Evolutionary conservation across 2,797 vertebrate species (phyloP), one percentile per base, ranked within the genome.

Genomic region (Phalanger gymnotis): DNA sequence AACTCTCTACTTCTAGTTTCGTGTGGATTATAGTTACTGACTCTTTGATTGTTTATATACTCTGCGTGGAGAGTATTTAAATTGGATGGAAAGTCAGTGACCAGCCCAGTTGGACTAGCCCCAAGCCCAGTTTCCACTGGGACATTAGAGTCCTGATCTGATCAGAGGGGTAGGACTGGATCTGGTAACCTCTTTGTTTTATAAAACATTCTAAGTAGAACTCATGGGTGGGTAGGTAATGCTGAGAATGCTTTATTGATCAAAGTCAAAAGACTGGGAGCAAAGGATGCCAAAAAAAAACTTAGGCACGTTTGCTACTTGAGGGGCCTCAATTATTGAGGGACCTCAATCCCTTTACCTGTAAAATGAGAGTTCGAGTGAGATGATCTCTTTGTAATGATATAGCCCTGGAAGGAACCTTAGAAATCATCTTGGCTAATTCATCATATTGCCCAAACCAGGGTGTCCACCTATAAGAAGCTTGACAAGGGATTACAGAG

Each of bases 51-150:
- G 4, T 0, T 0, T 5, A 56, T 0, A 53, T 47, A 27, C 58
- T 31, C 13, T 4, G 47, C 9, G 31, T 1, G 0, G 14, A n/a
- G 16, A 0, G 6, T 0, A 3, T 4, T 13, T 51, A 47, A 87
- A 87, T 28, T 27, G 40, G 40, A 87, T 51, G 73, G 25, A 51
- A 47, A 81, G 73, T 47, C 25, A 47, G 40, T 25, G 40, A 87
- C 9, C 40, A 87, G 40, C 9, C 25, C 51, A 47, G 0, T 7
- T 73, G 61, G 34, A 19, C 25, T 27, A 28, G 9, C 27, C 25
- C 40, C 40, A 87, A 87, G 25, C 22, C 40, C 4, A 27, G 22
- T 87, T 87, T 87, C 73, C 40, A 87, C 0, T 87, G 40, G 22
- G 40, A 87, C 40, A 87, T 22, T 9, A 27, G 51, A 87, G 40